phyloP scores from a whole-genome alignment of 2,113 vertebrate genomes.

The Vimba vimba region DNA sequence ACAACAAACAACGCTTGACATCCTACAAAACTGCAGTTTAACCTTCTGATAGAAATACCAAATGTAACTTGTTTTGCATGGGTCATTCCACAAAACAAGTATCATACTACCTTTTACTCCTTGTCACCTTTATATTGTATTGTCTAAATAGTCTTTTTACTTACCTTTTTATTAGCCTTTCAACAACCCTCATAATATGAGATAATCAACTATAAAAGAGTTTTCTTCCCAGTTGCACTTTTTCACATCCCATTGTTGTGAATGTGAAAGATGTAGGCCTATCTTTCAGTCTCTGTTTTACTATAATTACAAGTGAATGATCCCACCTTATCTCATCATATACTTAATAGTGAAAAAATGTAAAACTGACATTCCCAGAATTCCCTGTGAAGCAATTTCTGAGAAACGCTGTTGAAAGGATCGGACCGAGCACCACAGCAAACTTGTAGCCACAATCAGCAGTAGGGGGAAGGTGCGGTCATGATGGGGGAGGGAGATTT shows the following conservation, averaged over 20 bases:
- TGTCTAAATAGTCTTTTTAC: not conserved
- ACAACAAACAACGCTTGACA: not conserved
- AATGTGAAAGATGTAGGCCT: not conserved
- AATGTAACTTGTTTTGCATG: not conserved
- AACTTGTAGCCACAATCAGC: no score
- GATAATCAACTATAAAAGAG: not conserved
- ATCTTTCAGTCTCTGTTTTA: not conserved
- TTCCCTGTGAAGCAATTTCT: no score
- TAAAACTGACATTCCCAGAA: no score
- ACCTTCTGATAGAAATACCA: not conserved
- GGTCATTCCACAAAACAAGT: not conserved
- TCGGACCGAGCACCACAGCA: no score
- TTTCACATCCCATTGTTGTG: not conserved
- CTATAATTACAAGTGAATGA: not conserved
- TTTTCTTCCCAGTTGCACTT: not conserved
- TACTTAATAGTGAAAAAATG: no score
- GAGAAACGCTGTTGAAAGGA: no score
- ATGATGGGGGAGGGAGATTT: no score
- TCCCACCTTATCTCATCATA: not conserved
- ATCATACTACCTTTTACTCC: not conserved
- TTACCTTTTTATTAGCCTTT: constrained; percentile 1
- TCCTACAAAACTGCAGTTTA: not conserved
- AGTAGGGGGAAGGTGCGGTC: no score
- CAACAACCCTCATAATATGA: not conserved
- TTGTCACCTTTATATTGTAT: not conserved